Conservation (phyloP, 2,113 vertebrate species). For the Nannobrachium achirus region DNA sequence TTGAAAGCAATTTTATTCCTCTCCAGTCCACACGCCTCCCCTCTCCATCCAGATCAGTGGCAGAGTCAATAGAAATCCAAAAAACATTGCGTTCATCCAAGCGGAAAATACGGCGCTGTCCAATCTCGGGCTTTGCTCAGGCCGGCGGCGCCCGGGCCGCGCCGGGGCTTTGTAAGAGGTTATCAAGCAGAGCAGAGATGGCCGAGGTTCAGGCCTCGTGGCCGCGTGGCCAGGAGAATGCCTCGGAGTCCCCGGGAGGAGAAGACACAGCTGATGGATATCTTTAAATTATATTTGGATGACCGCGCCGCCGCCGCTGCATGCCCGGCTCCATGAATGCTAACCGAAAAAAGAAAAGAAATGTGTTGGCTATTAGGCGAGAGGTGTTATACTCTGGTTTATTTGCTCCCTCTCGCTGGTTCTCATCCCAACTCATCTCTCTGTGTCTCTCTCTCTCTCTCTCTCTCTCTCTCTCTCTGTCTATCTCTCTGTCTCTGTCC, state of each 20-base stretch:
- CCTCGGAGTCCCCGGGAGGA: constrained; percentile 24
- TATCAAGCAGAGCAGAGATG: constrained; percentile 34
- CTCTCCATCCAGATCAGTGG: constrained; percentile 41
- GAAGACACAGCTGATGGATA: constrained; percentile 51
- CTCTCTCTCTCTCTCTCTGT: background rate
- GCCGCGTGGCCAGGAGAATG: constrained; percentile 49
- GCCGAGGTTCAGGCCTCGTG: constrained; percentile 30
- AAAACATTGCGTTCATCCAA: constrained; percentile 63
- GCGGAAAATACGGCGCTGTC: constrained; percentile 61
- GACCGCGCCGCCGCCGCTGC: constrained; percentile 19
- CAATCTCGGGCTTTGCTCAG: constrained; percentile 30
- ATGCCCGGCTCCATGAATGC: constrained; percentile 40
- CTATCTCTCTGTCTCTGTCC: no score
- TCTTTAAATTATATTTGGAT: constrained; percentile 66
- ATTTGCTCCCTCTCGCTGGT: background rate
- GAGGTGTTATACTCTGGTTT: constrained; percentile 1
- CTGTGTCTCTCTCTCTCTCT: background rate
- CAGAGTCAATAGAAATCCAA: constrained; percentile 63
- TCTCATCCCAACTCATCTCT: constrained; percentile 1
- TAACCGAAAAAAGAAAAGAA: no score
- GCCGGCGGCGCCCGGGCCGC: constrained; percentile 10
- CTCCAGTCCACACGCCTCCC: constrained; percentile 37
- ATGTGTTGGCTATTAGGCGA: constrained; percentile 6
- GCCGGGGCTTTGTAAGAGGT: constrained; percentile 39
- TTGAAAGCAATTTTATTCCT: constrained; percentile 48